Percentiles rank a stretch among this genome's conserved stretches.
Evolutionary conservation across 1,140 invertebrate genomes (phyloP).

Genomic region (Hylyphantes graminicola): DNA sequence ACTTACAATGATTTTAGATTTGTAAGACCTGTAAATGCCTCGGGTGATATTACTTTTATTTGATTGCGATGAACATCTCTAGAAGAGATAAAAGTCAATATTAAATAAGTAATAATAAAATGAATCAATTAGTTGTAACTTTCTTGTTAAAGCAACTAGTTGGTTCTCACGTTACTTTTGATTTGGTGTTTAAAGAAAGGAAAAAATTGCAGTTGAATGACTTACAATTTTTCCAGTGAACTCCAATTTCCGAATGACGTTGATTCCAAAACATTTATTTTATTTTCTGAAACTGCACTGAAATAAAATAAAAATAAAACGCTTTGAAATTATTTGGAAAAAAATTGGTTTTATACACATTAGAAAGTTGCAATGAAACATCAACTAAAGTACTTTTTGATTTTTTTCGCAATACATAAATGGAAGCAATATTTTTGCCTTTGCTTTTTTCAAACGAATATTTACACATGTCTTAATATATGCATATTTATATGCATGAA

Average conservation of each 20-base stretch:
- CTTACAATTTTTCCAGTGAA: conserved; percentile 40
- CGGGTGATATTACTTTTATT: conserved; percentile 21
- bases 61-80: conserved; percentile 46
- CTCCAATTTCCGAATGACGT: conserved; percentile 43
- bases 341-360: not conserved
- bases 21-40: conserved; percentile 31
- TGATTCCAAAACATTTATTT: not conserved
- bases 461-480: not conserved
- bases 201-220: not conserved
- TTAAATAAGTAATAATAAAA: no score
- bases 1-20: conserved; percentile 54
- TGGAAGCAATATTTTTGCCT: no score
- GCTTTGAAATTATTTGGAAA: not conserved
- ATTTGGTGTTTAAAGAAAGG: not conserved
- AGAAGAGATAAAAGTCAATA: not conserved
- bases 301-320: conserved; percentile 14
- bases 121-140: no score
- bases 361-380: no score
- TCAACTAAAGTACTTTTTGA: not conserved
- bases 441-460: not conserved
- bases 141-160: no score
- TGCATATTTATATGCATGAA: not conserved
- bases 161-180: not conserved
- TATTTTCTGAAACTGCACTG: conserved; percentile 38
- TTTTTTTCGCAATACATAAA: not conserved